A percentile compares a stretch with the other conserved stretches of the same genome.
Conservation (phyloP, 1,140 invertebrate genomes). For the Acromyrmex echinatior region DNA sequence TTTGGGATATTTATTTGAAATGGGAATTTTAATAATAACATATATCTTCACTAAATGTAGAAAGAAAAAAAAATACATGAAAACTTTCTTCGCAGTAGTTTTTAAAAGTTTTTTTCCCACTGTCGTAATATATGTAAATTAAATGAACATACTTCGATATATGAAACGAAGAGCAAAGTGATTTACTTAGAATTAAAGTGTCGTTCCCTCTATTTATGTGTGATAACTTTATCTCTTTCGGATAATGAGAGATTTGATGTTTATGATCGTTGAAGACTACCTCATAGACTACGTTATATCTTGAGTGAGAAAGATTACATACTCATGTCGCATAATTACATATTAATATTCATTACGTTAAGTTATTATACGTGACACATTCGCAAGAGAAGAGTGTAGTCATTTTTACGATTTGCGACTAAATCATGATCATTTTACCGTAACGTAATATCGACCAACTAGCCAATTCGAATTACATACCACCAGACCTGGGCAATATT, state of each 20-base stretch:
- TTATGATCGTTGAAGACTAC: not conserved
- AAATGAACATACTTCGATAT: not conserved
- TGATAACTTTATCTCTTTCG: conserved; percentile 10
- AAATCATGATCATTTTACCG: conserved; percentile 63
- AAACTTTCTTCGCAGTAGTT: too few relatives aligned
- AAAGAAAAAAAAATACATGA: too few relatives aligned
- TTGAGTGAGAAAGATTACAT: conserved; percentile 16
- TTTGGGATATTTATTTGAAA: too few relatives aligned
- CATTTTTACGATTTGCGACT: conserved; percentile 40
- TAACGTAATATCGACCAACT: conserved; percentile 55
- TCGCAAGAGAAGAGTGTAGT: not conserved
- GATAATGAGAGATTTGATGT: not conserved
- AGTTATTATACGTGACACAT: conserved; percentile 45
- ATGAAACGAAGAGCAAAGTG: not conserved
- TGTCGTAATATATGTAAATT: not conserved
- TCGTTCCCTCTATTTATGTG: not conserved
- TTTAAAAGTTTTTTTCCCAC: too few relatives aligned
- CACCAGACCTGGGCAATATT: too few relatives aligned
- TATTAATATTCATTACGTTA: not conserved
- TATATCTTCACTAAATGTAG: too few relatives aligned
- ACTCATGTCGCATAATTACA: conserved; percentile 11
- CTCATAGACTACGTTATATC: not conserved
- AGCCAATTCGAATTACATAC: conserved; percentile 50
- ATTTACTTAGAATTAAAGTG: conserved; percentile 24
- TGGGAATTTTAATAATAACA: too few relatives aligned